Conservation (phyloP, 2,888 invertebrate species). For the Euzophera pinguis region DNA sequence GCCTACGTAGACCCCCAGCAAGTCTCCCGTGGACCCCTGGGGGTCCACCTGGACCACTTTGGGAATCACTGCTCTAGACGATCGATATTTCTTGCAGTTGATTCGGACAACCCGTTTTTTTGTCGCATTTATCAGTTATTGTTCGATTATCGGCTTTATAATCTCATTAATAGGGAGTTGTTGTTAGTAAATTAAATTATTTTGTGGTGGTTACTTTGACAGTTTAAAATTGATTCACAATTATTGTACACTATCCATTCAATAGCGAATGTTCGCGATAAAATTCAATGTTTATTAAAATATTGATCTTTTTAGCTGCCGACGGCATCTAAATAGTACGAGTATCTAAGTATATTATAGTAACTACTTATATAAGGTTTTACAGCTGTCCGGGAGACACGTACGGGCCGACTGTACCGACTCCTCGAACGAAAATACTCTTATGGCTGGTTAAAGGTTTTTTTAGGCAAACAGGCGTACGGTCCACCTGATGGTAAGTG, state of each 20-base stretch:
- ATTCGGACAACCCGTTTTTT: slow-evolving; percentile 45
- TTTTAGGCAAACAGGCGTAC: too few species aligned
- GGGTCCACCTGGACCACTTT: too few species aligned
- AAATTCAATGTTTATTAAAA: slow-evolving; percentile 52
- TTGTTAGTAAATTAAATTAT: slow-evolving; percentile 8
- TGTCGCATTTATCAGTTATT: slow-evolving; percentile 26
- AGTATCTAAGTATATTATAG: too few species aligned
- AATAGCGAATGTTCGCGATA: slow-evolving; percentile 62
- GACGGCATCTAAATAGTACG: slow-evolving; percentile 18
- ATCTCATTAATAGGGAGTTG: slow-evolving; percentile 11
- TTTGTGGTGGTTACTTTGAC: slow-evolving; percentile 31
- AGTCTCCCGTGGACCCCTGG: too few species aligned
- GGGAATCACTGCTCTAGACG: too few species aligned
- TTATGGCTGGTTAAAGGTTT: too few species aligned
- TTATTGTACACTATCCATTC: slow-evolving; percentile 65
- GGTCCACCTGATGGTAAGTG: too few species aligned
- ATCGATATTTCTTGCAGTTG: slow-evolving; percentile 74
- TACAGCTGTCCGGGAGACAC: too few species aligned
- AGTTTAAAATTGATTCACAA: slow-evolving; percentile 69
- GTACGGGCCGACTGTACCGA: too few species aligned
- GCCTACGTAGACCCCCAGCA: too few species aligned
- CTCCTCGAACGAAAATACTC: too few species aligned
- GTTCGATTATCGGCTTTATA: slow-evolving; percentile 33
- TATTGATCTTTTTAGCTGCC: slow-evolving; percentile 51
- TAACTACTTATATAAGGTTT: too few species aligned